Evolutionary conservation across 2,113 vertebrate genomes (phyloP).

Genomic region (Poicephalus meyeri): DNA sequence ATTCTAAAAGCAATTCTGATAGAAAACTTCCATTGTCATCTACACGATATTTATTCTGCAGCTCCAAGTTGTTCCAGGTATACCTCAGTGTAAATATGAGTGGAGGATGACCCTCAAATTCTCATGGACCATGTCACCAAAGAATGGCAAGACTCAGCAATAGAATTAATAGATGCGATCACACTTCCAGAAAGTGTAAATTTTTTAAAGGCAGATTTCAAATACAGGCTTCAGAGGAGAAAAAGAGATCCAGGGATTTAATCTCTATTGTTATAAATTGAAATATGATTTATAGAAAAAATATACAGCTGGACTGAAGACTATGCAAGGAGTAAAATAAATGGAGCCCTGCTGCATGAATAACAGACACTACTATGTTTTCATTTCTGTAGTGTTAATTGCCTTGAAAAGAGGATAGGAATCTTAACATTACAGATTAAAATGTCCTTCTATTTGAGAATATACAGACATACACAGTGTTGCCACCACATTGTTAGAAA

Average conservation of each 20-base stretch:
- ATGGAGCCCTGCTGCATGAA: background rate
- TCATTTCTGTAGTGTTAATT: background rate
- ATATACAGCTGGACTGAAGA: background rate
- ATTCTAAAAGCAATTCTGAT: background rate
- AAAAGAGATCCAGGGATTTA: background rate
- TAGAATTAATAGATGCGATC: background rate
- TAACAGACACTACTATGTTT: background rate
- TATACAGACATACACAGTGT: background rate
- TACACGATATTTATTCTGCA: background rate
- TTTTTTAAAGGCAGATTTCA: background rate
- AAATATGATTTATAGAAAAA: background rate
- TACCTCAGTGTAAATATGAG: accelerated
- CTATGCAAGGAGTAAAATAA: background rate
- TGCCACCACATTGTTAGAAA: background rate
- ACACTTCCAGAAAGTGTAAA: background rate
- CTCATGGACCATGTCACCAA: background rate
- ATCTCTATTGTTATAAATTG: background rate
- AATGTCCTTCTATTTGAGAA: background rate
- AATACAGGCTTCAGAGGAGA: background rate
- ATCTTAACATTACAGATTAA: background rate
- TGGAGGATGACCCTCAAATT: background rate
- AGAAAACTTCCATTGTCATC: background rate
- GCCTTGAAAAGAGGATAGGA: background rate
- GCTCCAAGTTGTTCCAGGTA: background rate
- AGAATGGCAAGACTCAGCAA: background rate